Conservation (phyloP, 2,113 vertebrate species). For the Plectropomus leopardus region DNA sequence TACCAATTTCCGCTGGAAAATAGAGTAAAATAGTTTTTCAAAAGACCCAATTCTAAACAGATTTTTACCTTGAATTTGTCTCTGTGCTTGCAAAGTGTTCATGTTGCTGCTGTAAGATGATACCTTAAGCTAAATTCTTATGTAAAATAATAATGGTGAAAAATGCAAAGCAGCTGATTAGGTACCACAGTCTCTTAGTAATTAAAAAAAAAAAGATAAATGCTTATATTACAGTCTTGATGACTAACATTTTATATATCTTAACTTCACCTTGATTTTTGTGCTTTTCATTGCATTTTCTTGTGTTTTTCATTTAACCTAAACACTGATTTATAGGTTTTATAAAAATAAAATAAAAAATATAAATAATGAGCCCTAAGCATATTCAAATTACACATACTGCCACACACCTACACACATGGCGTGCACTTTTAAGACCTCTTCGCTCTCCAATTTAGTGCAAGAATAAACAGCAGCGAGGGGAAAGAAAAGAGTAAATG, state of each 20-base stretch:
- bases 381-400: constrained; percentile 46
- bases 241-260: constrained; percentile 20
- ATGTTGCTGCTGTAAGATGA: background rate
- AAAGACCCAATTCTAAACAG: background rate
- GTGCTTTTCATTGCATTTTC: constrained; percentile 2
- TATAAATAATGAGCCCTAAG: constrained; percentile 44
- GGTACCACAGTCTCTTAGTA: background rate
- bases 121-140: background rate
- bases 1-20: no score
- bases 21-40: no score
- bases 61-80: no score
- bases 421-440: constrained; percentile 67
- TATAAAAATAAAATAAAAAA: constrained; percentile 12
- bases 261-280: background rate
- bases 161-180: background rate
- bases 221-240: background rate
- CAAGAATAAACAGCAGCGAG: constrained; percentile 72
- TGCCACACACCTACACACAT: constrained; percentile 26
- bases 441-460: constrained; percentile 70
- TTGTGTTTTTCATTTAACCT: constrained; percentile 23
- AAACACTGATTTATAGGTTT: constrained; percentile 39
- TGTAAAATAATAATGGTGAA: background rate
- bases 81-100: background rate
- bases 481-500: constrained; percentile 90
- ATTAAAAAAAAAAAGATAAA: background rate